Conservation (phyloP, 2,888 invertebrate species). For the Margaritifera margaritifera region DNA sequence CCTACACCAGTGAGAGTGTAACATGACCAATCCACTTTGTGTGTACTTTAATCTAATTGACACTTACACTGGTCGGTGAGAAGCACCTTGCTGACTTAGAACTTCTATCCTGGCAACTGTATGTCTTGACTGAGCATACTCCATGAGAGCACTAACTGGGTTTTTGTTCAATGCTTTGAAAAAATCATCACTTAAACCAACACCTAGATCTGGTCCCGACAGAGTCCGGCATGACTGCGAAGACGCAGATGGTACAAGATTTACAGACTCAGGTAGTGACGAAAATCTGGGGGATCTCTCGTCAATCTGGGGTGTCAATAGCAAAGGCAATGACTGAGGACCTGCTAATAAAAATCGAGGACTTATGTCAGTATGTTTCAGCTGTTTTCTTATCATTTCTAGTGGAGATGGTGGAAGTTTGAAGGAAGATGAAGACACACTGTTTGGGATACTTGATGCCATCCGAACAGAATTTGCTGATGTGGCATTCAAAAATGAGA, state of each 20-base stretch:
- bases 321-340: neutral
- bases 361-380: conserved; percentile 3
- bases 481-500: no score
- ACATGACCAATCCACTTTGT: neutral
- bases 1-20: no score
- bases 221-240: conserved; percentile 4
- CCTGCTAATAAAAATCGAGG: neutral
- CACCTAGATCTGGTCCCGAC: conserved; percentile 3
- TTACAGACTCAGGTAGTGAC: no score
- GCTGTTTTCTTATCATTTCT: conserved; percentile 10
- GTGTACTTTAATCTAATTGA: neutral
- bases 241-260: conserved; percentile 3
- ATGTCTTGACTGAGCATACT: conserved; percentile 72
- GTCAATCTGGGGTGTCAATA: neutral
- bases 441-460: no score
- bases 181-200: conserved; percentile 56
- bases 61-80: conserved; percentile 72
- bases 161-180: conserved; percentile 72
- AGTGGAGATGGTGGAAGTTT: conserved; percentile 1
- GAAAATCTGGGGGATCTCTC: no score
- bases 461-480: no score
- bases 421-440: no score
- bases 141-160: conserved; percentile 73
- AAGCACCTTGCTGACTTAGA: conserved; percentile 67
- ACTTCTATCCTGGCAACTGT: conserved; percentile 68